Conservation (phyloP, 2,113 vertebrate genomes). For the Mugil cephalus region DNA sequence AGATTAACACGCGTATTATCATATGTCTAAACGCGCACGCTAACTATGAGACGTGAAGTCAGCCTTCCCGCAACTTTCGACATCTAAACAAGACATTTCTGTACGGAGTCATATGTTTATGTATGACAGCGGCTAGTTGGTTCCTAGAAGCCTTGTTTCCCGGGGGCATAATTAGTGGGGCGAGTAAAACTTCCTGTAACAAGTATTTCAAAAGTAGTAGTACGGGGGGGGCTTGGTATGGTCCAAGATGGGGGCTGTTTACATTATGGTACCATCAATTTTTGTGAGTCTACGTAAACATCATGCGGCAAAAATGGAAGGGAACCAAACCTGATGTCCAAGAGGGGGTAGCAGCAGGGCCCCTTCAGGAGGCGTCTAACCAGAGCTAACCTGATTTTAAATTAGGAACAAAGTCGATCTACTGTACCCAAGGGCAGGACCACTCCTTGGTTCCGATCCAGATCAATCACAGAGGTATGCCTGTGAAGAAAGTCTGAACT, state of each 20-base stretch:
- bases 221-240: constrained; percentile 30
- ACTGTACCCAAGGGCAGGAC: constrained; percentile 52
- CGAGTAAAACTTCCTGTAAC: constrained; percentile 53
- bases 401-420: constrained; percentile 47
- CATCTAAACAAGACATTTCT: constrained; percentile 31
- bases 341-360: constrained; percentile 41
- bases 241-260: constrained; percentile 22
- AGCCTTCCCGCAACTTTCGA: constrained; percentile 3
- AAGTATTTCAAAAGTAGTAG: constrained; percentile 48
- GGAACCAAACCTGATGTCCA: constrained; percentile 41
- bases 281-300: constrained; percentile 35
- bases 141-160: constrained; percentile 56
- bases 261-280: constrained; percentile 27
- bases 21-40: constrained; percentile 30
- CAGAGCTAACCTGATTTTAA: constrained; percentile 33
- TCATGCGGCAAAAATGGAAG: constrained; percentile 34
- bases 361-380: constrained; percentile 47
- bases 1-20: constrained; percentile 60
- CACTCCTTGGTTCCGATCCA: constrained; percentile 55
- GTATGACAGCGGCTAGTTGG: constrained; percentile 46
- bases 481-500: constrained; percentile 74
- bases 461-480: constrained; percentile 66
- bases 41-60: constrained; percentile 17
- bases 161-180: constrained; percentile 64
- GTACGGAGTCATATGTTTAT: constrained; percentile 52